Percentiles rank a stretch among this genome's conserved stretches.
Conservation (phyloP, 1,140 invertebrate species). For the Aradophagus sp. region DNA sequence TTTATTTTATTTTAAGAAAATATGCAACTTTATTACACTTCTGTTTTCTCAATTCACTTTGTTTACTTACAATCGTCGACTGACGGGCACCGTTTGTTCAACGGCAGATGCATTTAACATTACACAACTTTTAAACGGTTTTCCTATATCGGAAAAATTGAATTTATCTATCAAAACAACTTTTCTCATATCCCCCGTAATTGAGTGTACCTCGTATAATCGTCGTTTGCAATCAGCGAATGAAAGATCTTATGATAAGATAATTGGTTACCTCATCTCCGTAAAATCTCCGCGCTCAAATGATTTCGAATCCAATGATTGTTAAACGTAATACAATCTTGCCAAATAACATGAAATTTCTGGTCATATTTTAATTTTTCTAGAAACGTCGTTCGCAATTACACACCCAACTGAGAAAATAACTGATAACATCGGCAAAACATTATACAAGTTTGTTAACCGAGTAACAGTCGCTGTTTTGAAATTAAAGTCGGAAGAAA, state of each 20-base stretch:
- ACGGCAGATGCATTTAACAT: too few relatives aligned
- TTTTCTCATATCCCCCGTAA: slow-evolving; percentile 43
- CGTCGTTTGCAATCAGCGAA: slow-evolving; percentile 39
- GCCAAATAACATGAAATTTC: slow-evolving; percentile 53
- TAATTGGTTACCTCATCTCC: slow-evolving; percentile 41
- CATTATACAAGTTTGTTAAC: slow-evolving; percentile 11
- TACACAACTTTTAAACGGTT: neutral
- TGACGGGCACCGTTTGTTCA: too few relatives aligned
- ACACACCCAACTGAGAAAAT: slow-evolving; percentile 9
- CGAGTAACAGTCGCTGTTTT: neutral
- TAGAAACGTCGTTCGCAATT: slow-evolving; percentile 19
- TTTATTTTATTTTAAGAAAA: too few relatives aligned
- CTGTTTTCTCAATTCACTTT: too few relatives aligned
- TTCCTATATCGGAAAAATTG: slow-evolving; percentile 34
- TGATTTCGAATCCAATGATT: slow-evolving; percentile 36
- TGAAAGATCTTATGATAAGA: slow-evolving; percentile 48
- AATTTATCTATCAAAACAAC: slow-evolving; percentile 36
- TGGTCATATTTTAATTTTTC: slow-evolving; percentile 46
- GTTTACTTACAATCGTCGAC: too few relatives aligned
- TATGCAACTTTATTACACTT: too few relatives aligned
- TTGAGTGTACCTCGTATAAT: slow-evolving; percentile 32
- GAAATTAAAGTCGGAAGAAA: too few relatives aligned
- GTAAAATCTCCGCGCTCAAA: slow-evolving; percentile 34
- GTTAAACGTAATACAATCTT: slow-evolving; percentile 45
- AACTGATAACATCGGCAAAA: slow-evolving; percentile 14